phyloP scores from a whole-genome alignment of 2,113 vertebrate genomes.

The Ornithorhynchus anatinus region DNA sequence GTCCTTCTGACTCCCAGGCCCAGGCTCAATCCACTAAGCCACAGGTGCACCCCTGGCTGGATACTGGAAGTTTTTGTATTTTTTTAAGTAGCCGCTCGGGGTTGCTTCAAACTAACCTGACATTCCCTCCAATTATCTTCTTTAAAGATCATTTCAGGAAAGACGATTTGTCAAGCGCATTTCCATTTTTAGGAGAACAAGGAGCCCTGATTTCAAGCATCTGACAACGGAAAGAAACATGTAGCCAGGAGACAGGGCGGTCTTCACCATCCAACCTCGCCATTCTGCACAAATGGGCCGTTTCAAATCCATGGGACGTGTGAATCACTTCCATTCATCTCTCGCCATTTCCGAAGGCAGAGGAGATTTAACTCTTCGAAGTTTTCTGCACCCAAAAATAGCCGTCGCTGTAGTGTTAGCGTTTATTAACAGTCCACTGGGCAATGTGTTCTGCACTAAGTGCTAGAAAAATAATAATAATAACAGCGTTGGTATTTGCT shows the following conservation, averaged over 20 bases:
- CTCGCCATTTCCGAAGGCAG: not conserved
- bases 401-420: too few species aligned
- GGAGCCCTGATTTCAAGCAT: not conserved
- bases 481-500: too few species aligned
- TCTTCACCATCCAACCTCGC: not conserved
- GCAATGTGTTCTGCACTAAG: too few species aligned
- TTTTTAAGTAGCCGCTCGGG: not conserved
- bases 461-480: too few species aligned
- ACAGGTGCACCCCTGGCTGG: accelerated
- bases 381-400: too few species aligned
- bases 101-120: not conserved
- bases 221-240: not conserved
- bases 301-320: not conserved
- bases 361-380: too few species aligned
- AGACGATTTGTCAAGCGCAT: constrained; percentile 23
- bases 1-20: too few species aligned
- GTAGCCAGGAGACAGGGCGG: not conserved
- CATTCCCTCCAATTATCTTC: not conserved
- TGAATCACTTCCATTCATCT: not conserved
- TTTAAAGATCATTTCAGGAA: constrained; percentile 8
- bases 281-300: not conserved
- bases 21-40: too few species aligned
- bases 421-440: too few species aligned
- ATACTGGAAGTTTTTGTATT: accelerated
- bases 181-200: not conserved